Conservation (phyloP, 30 jellyfish, hydroid and myxozoan species). For the Hydractinia symbiolongicarpus region DNA sequence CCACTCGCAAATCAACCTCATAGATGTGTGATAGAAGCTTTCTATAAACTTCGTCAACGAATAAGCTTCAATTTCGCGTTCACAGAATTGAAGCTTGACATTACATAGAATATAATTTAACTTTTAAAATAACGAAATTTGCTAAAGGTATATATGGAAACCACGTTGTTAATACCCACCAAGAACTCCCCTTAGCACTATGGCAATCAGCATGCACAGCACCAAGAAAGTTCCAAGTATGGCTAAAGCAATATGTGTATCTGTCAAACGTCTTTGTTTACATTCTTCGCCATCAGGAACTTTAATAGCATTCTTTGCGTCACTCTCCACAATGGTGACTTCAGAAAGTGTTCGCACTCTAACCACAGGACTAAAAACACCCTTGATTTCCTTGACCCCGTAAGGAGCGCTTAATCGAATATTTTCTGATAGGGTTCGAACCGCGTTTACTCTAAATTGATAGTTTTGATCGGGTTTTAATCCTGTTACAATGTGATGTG, state of each 20-base stretch:
- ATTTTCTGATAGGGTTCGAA: constrained; percentile 49
- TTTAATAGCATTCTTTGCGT: constrained; percentile 19
- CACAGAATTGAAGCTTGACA: no score
- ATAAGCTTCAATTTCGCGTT: no score
- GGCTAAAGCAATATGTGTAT: constrained; percentile 74
- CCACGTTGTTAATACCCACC: constrained; percentile 3
- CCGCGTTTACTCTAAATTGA: constrained; percentile 72
- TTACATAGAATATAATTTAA: no score
- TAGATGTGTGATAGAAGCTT: no score
- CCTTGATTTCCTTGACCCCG: constrained; percentile 46
- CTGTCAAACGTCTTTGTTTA: constrained; percentile 44
- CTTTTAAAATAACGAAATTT: no score
- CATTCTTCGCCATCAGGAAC: constrained; percentile 28
- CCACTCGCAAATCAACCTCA: no score
- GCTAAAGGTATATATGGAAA: no score
- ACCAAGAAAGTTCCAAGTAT: constrained; percentile 61
- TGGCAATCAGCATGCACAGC: constrained; percentile 59
- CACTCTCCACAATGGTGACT: constrained; percentile 30
- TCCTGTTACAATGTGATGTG: constrained; percentile 27
- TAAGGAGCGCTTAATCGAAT: constrained; percentile 56
- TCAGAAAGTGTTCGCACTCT: constrained; percentile 57
- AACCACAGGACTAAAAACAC: constrained; percentile 50
- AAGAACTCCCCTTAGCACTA: constrained; percentile 46
- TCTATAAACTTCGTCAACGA: no score
- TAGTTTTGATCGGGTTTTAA: constrained; percentile 61